Evolutionary conservation across 2,888 invertebrate species (phyloP), one percentile per base, ranked within the genome.

Genomic region (Ichneumon xanthorius): DNA sequence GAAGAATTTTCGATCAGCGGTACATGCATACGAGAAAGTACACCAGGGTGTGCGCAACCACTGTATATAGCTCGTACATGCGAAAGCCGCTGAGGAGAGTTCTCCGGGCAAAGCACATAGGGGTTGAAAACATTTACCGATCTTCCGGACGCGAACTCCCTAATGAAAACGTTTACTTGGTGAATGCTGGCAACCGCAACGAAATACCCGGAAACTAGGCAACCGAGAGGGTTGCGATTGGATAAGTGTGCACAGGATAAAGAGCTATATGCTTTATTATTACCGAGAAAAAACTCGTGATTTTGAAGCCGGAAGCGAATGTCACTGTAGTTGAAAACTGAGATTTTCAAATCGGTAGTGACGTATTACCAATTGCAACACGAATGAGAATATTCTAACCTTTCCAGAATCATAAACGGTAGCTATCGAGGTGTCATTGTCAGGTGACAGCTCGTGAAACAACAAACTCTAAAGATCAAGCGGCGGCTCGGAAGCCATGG

Each of bases 1-100:
- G 80, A 89, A 88, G 90, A 92, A 91, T 90, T 88, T 70, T 68
- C 82, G 75, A 91, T 55, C 87, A 92, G 90, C 76, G 84, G 61
- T 61, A 67, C 85, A 92, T 90, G 72, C n/a, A 30, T 26, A 4
- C 11, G 85, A 90, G 89, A 87, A 90, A 90, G 90, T 90, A 75
- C 50, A 58, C 67, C 14, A 70, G 68, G 65, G 80, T 80, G 65
- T 55, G 53, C 30, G 40, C 86, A 30, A 48, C 50, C 45, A 33
- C 30, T 72, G 40, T n/a, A 55, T 14, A 58, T 58, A 58, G 26
- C 14, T 50, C 16, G 70, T 48, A 37, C 6, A 50, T 16, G 9
- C 0, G 22, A 71, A 33, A 19, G n/a, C 7, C 22, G 63, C 16
- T 19, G 30, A 37, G 50, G 30, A 22, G 63, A 30, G 67, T 63